These are phyloP conservation scores for Nebria salina DNA, from an alignment of 2,888 invertebrate genomes.

Conservation along the genomic window DNA sequence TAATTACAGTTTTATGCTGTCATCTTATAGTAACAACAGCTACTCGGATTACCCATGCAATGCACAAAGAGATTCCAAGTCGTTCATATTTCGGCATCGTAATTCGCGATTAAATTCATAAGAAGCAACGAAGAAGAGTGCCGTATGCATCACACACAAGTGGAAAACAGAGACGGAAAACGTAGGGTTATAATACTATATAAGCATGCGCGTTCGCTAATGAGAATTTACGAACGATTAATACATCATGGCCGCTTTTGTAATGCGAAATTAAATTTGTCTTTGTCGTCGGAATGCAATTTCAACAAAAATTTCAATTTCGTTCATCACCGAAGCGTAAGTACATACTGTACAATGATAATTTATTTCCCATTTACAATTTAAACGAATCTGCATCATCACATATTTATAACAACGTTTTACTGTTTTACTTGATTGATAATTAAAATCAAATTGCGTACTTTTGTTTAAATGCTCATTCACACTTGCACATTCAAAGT, in stretches of 20 bases:
- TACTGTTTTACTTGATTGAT: neutral
- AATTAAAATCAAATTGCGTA: neutral
- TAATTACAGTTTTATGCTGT: constrained; percentile 7
- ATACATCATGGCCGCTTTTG: constrained; percentile 42
- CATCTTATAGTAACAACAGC: constrained; percentile 7
- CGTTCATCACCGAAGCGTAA: constrained; percentile 33
- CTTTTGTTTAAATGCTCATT: neutral
- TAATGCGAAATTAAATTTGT: constrained; percentile 39
- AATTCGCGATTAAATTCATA: constrained; percentile 13
- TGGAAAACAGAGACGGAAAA: neutral
- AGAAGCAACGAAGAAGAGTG: constrained; percentile 4
- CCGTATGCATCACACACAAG: neutral
- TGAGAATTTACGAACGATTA: constrained; percentile 44
- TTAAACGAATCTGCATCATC: constrained; percentile 12
- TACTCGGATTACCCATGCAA: constrained; percentile 1
- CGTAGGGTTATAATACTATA: neutral
- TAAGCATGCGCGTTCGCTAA: constrained; percentile 26
- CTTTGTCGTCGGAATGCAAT: constrained; percentile 42
- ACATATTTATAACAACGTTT: neutral
- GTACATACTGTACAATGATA: constrained; percentile 24
- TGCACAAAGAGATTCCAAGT: constrained; percentile 7
- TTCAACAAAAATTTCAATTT: constrained; percentile 44
- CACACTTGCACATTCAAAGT: constrained; percentile 5
- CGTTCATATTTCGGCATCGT: constrained; percentile 21
- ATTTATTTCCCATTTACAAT: constrained; percentile 7